Conservation (phyloP, 2,797 vertebrate species). For the Melanotaenia maccullochi region DNA sequence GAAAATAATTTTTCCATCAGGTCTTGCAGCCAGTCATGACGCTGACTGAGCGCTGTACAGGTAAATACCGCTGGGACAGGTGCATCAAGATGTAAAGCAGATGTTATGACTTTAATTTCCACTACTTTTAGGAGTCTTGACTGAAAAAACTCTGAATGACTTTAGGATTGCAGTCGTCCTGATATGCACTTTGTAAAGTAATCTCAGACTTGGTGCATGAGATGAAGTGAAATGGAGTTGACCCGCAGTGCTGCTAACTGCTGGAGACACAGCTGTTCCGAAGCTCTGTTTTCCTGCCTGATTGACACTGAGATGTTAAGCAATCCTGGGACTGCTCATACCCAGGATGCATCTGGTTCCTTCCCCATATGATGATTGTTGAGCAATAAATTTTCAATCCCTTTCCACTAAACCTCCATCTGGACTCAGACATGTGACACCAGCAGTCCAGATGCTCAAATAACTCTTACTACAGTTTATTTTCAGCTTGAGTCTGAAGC, state of each 20-base stretch:
- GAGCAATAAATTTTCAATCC: slow-evolving; percentile 45
- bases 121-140: too few species aligned
- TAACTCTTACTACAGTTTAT: neutral
- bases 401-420: slow-evolving; percentile 48
- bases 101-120: neutral
- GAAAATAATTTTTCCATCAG: neutral
- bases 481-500: neutral
- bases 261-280: slow-evolving; percentile 56
- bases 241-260: slow-evolving; percentile 12
- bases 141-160: too few species aligned
- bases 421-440: slow-evolving; percentile 37
- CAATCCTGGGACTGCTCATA: slow-evolving; percentile 27
- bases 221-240: slow-evolving; percentile 25
- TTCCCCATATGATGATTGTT: slow-evolving; percentile 47
- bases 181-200: neutral
- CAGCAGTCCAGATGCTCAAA: slow-evolving; percentile 21
- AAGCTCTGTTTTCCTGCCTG: slow-evolving; percentile 24
- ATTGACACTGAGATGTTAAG: slow-evolving; percentile 46
- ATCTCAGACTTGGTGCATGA: slow-evolving; percentile 5
- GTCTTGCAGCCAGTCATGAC: neutral
- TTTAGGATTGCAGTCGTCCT: neutral
- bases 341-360: slow-evolving; percentile 56
- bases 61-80: neutral
- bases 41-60: neutral
- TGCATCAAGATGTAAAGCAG: slow-evolving; percentile 13